Evolutionary conservation across 2,888 invertebrate species (phyloP).

Genomic region (Leucophenga montana): DNA sequence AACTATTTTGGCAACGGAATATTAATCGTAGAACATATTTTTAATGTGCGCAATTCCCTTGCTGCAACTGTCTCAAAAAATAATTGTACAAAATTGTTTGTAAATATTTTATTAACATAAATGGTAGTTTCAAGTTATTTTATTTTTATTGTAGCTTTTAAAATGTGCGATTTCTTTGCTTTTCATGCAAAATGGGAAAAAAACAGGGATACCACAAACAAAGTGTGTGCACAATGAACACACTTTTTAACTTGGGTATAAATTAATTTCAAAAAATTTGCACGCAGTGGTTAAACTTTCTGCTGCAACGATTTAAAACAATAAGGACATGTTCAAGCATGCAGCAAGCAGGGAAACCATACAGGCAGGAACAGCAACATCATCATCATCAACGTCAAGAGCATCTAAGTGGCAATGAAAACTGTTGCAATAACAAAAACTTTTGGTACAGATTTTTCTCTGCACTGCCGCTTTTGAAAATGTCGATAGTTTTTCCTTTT

Average conservation of each 20-base stretch:
- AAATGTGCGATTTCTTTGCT: slow-evolving; percentile 6
- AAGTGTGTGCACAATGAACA: neutral
- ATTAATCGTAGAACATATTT: no score
- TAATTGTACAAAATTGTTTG: neutral
- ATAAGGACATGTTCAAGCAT: neutral
- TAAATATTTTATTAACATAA: neutral
- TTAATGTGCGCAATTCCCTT: no score
- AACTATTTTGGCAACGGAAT: no score
- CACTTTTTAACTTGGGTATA: neutral
- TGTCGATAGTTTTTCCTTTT: neutral
- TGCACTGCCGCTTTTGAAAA: neutral
- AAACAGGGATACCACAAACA: neutral
- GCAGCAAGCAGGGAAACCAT: no score
- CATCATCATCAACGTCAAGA: no score
- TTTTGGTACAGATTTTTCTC: neutral
- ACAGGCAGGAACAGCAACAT: no score
- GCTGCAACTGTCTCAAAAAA: neutral
- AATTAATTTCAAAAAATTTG: neutral
- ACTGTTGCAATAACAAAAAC: neutral
- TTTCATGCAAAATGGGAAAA: neutral
- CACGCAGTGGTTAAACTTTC: neutral
- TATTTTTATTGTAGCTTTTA: neutral
- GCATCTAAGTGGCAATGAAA: neutral
- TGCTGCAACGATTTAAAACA: slow-evolving; percentile 7
- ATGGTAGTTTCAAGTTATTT: slow-evolving; percentile 4